Base-by-base conservation (phyloP, 2,113 vertebrate species). In the Catharus minimus region DNA sequence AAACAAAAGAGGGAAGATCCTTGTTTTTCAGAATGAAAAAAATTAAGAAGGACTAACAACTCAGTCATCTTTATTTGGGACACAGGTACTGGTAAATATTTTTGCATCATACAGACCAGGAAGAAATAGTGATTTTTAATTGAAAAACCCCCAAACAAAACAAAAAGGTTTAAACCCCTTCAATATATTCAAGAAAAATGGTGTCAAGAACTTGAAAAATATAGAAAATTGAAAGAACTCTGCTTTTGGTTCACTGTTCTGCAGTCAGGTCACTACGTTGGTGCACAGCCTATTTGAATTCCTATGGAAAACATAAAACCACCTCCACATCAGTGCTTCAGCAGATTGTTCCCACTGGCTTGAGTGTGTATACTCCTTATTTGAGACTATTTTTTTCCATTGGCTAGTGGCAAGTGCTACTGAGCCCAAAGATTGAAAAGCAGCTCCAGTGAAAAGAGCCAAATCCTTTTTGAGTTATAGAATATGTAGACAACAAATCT, bases 311-410 rank as follows among this genome's bases (percentile, higher is more conserved):
- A 76, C 2, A n/a, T 20, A 58, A 78, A 46, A 32, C 9, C 1
- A 2, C 9, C 5, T 15, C 39, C 13, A 43, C 0, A 2, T 11
- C 20, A 53, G 13, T n/a, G n/a, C 33, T 88, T 0, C 1, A 21
- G 10, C 8, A 86, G 9, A 47, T 65, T 73, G 49, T 47, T 69
- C 38, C 39, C 19, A 30, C 22, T 50, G 67, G 19, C 14, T 65
- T 71, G 28, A 36, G 22, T 6, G 2, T 41, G 36, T 21, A 38
- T 32, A 43, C 26, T 15, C 39, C 12, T 24, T 44, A 26, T 68
- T 15, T 24, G 19, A 65, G 19, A 64, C 11, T 15, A 49, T 5
- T 22, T 53, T 86, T 82, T 83, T n/a, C 32, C 47, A 18, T 4
- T 2, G 3, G 33, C 5, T 77, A 5, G 0, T 23, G 15, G 22